Evolutionary conservation across 2,113 vertebrate species (phyloP).

Genomic region (Nothocercus nigrocapillus): DNA sequence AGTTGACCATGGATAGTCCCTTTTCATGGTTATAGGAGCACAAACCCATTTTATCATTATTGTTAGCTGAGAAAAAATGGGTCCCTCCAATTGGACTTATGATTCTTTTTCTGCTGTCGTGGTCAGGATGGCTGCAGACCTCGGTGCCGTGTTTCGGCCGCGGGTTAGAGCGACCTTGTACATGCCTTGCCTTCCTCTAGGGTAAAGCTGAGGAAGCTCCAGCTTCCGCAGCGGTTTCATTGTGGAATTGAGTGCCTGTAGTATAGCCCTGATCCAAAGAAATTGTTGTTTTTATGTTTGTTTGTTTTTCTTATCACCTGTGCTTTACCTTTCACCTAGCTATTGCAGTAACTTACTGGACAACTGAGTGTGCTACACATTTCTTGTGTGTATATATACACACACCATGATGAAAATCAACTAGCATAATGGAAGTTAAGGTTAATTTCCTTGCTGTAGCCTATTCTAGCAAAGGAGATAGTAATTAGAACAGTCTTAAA

Average conservation of each 20-base stretch:
- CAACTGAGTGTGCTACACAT: accelerated
- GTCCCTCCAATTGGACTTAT: neutral
- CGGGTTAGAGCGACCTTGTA: neutral
- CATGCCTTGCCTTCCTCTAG: accelerated
- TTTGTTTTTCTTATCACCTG: neutral
- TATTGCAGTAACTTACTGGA: no score
- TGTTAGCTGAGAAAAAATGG: neutral
- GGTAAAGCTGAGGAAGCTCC: neutral
- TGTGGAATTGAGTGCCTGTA: neutral
- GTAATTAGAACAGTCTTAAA: neutral
- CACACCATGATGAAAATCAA: neutral
- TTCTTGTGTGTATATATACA: no score
- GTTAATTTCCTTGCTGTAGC: neutral
- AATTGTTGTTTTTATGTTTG: neutral
- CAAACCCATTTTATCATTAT: accelerated
- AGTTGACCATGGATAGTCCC: neutral
- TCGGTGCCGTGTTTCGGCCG: accelerated
- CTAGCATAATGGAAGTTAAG: neutral
- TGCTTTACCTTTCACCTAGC: neutral
- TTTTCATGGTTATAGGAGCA: neutral
- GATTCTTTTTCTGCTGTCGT: neutral
- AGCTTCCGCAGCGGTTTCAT: neutral
- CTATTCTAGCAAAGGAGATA: neutral
- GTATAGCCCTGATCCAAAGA: neutral
- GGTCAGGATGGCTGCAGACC: neutral